Base-by-base conservation (phyloP, 2,888 invertebrate species). In the Sinohyriopsis cumingii region DNA sequence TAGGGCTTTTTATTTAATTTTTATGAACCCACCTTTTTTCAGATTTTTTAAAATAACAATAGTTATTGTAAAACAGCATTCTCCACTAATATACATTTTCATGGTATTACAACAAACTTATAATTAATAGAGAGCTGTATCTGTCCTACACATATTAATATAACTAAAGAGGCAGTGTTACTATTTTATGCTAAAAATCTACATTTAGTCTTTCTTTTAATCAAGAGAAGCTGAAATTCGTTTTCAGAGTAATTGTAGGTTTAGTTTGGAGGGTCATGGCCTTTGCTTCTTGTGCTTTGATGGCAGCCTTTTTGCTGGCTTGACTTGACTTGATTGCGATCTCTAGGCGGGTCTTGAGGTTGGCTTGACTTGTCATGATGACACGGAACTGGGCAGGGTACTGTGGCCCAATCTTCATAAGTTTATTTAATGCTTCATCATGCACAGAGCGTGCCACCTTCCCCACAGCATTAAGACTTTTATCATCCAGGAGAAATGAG, bases 341-440 rank as follows among this genome's bases (percentile, higher is more conserved):
- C 90, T 98, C 97, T 67, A 99, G 91, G 89, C 95, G 95, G 65
- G 92, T 92, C 77, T 96, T 94, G 69, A 98, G 91, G 69, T 95
- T 95, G 0, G 93, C 92, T 0, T 95, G 94, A 84, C 95, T 95
- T 33, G 94, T 93, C 95, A 98, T 96, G 83, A 98, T 92, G 20
- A 94, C 93, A 87, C 96, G 96, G 90, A 98, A 98, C 89, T 98
- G 96, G 93, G 95, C 94, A 25, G 97, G 96, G 91, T 97, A 95
- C 87, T 95, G 95, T 0, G 97, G 96, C 0, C 97, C 98, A 82
- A 98, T 94, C 86, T 94, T 94, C 83, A 96, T 96, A 24, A 99
- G 93, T 93, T 95, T 95, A 80, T 95, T 94, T 80, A 99, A 92
- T 76, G 96, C 95, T 84, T 95, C 94, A 79, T 98, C 96, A 90